A percentile compares a stretch with the other conserved stretches of the same genome.
These are phyloP conservation scores for Himalopsyche anomala DNA, from an alignment of 2,888 invertebrate genomes.

Conservation along the genomic window DNA sequence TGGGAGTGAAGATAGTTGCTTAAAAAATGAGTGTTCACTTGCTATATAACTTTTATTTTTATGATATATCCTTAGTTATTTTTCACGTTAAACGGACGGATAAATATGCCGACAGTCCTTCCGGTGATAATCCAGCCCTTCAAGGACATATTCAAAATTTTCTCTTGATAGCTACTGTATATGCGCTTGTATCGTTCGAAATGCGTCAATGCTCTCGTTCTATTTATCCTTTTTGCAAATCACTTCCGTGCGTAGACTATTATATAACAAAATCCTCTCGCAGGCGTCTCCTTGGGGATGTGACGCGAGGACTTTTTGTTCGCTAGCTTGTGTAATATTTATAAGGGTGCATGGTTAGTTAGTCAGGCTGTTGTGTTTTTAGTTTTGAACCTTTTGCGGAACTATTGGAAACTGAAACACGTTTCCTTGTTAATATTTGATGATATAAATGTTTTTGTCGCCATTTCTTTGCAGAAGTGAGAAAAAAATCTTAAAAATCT, in stretches of 20 bases:
- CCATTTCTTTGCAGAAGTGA: background rate
- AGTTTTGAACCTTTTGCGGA: conserved; percentile 11
- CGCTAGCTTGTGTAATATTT: conserved; percentile 55
- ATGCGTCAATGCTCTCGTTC: conserved; percentile 35
- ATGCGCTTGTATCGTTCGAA: conserved; percentile 2
- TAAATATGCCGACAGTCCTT: background rate
- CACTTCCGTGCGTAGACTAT: conserved; percentile 55
- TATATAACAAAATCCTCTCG: conserved; percentile 52
- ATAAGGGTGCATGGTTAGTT: conserved; percentile 59
- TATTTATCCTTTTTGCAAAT: conserved; percentile 58
- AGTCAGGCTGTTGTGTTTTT: conserved; percentile 56
- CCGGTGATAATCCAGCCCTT: conserved; percentile 46
- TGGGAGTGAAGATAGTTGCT: no score
- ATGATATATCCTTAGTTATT: no score
- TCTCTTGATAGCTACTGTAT: background rate
- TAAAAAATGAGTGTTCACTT: no score
- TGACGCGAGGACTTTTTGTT: conserved; percentile 47
- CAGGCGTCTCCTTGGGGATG: conserved; percentile 7
- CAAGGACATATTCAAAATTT: conserved; percentile 41
- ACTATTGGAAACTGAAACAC: conserved; percentile 7
- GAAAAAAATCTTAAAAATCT: background rate
- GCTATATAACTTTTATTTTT: no score
- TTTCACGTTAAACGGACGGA: no score
- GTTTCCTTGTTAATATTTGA: background rate
- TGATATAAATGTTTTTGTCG: conserved; percentile 6